Base-by-base conservation (phyloP, 2,888 invertebrate species). In the Bursaphelenchus okinawaensis region DNA sequence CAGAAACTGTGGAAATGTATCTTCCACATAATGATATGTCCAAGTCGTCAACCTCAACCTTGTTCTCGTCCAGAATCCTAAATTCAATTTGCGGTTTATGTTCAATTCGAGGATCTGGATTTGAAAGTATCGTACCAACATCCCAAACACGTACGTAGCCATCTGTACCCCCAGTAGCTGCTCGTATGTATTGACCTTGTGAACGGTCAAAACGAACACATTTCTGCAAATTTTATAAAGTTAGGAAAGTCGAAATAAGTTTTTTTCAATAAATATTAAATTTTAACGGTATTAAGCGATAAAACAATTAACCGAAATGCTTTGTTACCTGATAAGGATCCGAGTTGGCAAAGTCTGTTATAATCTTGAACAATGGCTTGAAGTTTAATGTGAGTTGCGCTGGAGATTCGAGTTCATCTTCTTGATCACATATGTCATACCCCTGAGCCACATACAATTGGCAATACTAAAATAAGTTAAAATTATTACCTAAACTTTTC, bases 141-240 rank as follows among this genome's bases (percentile, higher is more conserved):
- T 76, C 69, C 80, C 80, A 80, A 28, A 78, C 68, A 9, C 78
- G 66, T 55, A 80, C 69, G 63, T 70, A 62, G 27, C 80, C 80
- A 54, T 80, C 80, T 7, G 74, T 68, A 9, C 79, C 78, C 28
- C 77, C 80, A 4, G 79, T 80, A 7, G 73, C 75, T 59, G 78
- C 63, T 52, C 68, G 70, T 19, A 70, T 58, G 16, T 73, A 73
- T 0, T 71, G 69, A 7, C 60, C 66, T 31, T 51, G 51, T 7
- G 69, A 29, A 9, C 63, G 69, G 27, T 78, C 77, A 55, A 79
- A 75, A 9, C 75, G 67, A 8, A 76, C 76, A 62, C 79, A 79
- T 61, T 76, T 78, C 76, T 77, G 59, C 31, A 65, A 56, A 19
- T 55, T 24, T n/a, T 22, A 62, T 27, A 19, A 16, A 29, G n/a